These are phyloP conservation scores for Drosophila phalerata DNA, from an alignment of 2,888 invertebrate genomes.

Conservation along the genomic window DNA sequence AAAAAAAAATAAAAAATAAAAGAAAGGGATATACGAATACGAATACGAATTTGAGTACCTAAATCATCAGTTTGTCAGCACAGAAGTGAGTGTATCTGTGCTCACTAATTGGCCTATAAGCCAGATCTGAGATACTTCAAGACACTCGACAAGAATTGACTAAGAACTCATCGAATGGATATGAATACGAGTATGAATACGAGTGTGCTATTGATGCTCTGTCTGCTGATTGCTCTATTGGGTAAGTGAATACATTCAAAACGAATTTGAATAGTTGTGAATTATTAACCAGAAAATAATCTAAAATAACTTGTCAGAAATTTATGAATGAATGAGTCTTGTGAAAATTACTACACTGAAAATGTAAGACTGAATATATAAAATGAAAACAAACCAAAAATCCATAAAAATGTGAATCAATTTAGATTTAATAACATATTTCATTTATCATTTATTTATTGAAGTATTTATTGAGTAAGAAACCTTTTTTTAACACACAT, in stretches of 20 bases:
- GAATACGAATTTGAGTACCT: constrained; percentile 29
- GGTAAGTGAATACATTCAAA: constrained; percentile 58
- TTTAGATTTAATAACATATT: too few species aligned
- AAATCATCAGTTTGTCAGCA: constrained; percentile 40
- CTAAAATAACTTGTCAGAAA: neutral
- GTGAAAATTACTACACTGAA: neutral
- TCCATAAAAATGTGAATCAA: too few species aligned
- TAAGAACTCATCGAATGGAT: constrained; percentile 23
- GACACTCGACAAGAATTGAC: constrained; percentile 22
- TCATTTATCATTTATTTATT: too few species aligned
- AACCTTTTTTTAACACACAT: too few species aligned
- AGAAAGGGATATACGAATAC: constrained; percentile 11
- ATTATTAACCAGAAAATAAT: neutral
- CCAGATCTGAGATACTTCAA: constrained; percentile 24
- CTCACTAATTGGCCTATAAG: constrained; percentile 68
- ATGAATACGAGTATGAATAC: constrained; percentile 30
- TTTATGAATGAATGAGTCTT: neutral
- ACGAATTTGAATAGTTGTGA: constrained; percentile 1
- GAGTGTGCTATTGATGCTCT: constrained; percentile 34
- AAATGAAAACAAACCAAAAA: too few species aligned
- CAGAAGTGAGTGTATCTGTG: constrained; percentile 32
- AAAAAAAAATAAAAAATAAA: too few species aligned
- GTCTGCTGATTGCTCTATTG: constrained; percentile 36
- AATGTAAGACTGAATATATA: too few species aligned
- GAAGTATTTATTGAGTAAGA: too few species aligned